A percentile compares a stretch with the other conserved stretches of the same genome.
These are phyloP conservation scores for Bradysia coprophila DNA, from an alignment of 1,140 invertebrate genomes.

Conservation along the genomic window DNA sequence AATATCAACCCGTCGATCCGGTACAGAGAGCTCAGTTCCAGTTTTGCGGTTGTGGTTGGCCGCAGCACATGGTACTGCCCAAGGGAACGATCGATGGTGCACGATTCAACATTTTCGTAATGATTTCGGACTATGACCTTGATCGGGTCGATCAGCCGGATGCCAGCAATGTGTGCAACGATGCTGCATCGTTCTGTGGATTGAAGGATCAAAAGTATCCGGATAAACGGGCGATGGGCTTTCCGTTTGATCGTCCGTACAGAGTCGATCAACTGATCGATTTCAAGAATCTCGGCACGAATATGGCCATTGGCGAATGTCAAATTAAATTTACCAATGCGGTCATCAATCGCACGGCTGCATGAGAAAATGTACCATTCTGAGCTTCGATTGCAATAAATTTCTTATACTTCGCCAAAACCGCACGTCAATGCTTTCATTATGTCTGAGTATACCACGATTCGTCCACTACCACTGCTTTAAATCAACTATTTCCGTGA, in stretches of 20 bases:
- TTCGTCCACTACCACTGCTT: too few species aligned
- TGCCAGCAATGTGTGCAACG: constrained; percentile 33
- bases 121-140: constrained; percentile 25
- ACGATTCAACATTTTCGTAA: constrained; percentile 26
- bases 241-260: constrained; percentile 48
- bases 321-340: constrained; percentile 23
- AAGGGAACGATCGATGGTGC: constrained; percentile 24
- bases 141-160: constrained; percentile 37
- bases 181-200: constrained; percentile 54
- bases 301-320: constrained; percentile 33
- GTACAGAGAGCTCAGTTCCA: constrained; percentile 22
- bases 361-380: too few species aligned
- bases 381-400: too few species aligned
- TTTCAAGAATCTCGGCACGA: constrained; percentile 28
- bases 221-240: constrained; percentile 53
- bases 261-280: constrained; percentile 33
- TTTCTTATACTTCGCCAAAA: too few species aligned
- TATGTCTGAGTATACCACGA: too few species aligned
- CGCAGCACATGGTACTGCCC: constrained; percentile 29
- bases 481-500: too few species aligned
- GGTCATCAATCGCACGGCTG: constrained; percentile 8
- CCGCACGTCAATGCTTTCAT: too few species aligned
- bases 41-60: too few species aligned
- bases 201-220: constrained; percentile 51
- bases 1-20: constrained; percentile 13